phyloP scores from a whole-genome alignment of 2,113 vertebrate species.

The Gila orcuttii region DNA sequence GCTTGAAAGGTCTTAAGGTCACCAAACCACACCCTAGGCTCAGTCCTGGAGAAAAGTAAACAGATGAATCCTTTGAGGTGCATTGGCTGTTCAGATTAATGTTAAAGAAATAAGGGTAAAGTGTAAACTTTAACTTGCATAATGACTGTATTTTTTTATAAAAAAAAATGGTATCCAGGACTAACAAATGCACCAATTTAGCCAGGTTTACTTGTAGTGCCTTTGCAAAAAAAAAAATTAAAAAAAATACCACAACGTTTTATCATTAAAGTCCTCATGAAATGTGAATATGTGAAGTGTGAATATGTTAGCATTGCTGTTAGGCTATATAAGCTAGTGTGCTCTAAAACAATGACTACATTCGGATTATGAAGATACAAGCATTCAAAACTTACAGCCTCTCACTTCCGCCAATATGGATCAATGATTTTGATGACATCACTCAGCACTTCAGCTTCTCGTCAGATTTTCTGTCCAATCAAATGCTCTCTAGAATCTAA shows the following conservation, averaged over 20 bases:
- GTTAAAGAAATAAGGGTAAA: neutral
- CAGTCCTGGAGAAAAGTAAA: neutral
- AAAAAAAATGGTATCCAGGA: too few relatives aligned
- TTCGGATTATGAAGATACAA: too few relatives aligned
- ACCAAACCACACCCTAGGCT: slow-evolving; percentile 14
- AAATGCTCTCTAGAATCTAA: too few relatives aligned
- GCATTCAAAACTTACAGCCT: too few relatives aligned
- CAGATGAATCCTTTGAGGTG: neutral
- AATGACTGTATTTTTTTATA: neutral
- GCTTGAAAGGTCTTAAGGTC: slow-evolving; percentile 2
- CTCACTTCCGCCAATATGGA: too few relatives aligned
- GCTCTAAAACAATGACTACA: too few relatives aligned
- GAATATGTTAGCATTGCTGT: too few relatives aligned
- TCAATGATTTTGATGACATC: too few relatives aligned
- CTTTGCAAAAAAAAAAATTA: neutral
- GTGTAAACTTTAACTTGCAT: neutral
- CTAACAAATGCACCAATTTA: neutral
- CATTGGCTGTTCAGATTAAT: neutral
- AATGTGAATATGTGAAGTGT: too few relatives aligned
- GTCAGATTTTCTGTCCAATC: too few relatives aligned
- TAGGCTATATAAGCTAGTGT: too few relatives aligned
- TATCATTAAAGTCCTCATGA: neutral
- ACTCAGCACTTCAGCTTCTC: too few relatives aligned
- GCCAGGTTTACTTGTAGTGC: neutral
- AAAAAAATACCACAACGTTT: neutral